A percentile compares a stretch with the other conserved stretches of the same genome.
phyloP scores from a whole-genome alignment of 2,888 invertebrate genomes.

The Scrobipalpa atriplicella region DNA sequence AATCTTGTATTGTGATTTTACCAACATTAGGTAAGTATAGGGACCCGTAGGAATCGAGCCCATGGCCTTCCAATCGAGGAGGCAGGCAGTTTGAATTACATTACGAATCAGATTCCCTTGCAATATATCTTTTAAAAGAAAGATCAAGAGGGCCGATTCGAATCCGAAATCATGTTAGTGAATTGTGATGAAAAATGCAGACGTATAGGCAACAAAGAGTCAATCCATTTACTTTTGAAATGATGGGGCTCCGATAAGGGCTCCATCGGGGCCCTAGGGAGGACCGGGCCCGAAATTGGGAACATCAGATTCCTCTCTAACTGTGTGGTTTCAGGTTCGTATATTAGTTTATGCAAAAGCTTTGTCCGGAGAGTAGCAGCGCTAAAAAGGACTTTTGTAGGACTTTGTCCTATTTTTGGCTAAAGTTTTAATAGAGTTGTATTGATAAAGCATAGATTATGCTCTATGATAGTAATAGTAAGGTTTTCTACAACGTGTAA shows the following conservation, averaged over 20 bases:
- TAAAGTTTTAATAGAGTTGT: background rate
- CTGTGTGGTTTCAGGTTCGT: constrained; percentile 42
- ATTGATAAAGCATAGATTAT: too few species aligned
- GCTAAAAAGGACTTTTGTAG: constrained; percentile 24
- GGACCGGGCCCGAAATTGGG: constrained; percentile 36
- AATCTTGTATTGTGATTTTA: too few species aligned
- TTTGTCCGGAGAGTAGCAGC: constrained; percentile 27
- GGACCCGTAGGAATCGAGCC: too few species aligned
- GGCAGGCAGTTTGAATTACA: background rate
- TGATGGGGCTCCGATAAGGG: constrained; percentile 38
- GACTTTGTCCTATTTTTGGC: constrained; percentile 27
- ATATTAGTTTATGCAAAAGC: constrained; percentile 37
- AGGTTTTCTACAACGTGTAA: too few species aligned
- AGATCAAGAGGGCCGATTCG: background rate
- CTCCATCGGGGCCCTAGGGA: constrained; percentile 40
- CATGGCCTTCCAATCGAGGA: too few species aligned
- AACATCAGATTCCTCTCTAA: constrained; percentile 41
- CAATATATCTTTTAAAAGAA: background rate
- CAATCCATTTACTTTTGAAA: constrained; percentile 46
- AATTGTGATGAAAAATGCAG: constrained; percentile 38
- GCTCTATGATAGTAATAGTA: too few species aligned
- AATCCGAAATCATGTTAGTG: background rate
- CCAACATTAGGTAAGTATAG: too few species aligned
- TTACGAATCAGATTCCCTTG: background rate
- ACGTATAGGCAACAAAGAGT: constrained; percentile 40